Percentiles rank a stretch among this genome's conserved stretches.
Conservation (phyloP, 2,888 invertebrate genomes). For the Octonoba sinensis region DNA sequence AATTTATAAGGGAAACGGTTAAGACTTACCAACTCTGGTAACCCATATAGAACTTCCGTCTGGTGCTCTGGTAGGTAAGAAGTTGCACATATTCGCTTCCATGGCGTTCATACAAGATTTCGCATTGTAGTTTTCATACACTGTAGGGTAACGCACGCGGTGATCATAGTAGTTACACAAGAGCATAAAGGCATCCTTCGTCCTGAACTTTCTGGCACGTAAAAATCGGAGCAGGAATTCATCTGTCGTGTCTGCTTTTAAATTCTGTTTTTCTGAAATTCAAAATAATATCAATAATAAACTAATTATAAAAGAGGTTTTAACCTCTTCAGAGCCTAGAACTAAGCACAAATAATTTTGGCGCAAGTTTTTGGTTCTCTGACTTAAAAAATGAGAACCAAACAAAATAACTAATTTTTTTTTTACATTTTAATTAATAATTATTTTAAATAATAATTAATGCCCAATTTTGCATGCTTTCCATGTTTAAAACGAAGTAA, state of each 20-base stretch:
- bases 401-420: no score
- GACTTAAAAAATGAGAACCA: no score
- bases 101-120: background rate
- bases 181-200: background rate
- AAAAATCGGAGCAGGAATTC: slow-evolving; percentile 29
- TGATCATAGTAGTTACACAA: slow-evolving; percentile 31
- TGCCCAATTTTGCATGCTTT: no score
- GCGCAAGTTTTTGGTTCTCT: no score
- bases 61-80: slow-evolving; percentile 10
- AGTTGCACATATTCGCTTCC: slow-evolving; percentile 22
- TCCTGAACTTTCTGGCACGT: slow-evolving; percentile 22
- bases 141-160: background rate
- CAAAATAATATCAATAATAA: background rate
- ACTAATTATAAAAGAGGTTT: no score
- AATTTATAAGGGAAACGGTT: background rate
- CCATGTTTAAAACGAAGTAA: no score
- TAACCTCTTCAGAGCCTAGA: no score
- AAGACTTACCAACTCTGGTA: slow-evolving; percentile 24
- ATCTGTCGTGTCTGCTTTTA: background rate
- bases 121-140: slow-evolving; percentile 7
- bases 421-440: no score
- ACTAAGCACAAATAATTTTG: no score
- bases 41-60: slow-evolving; percentile 35
- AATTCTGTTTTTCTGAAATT: slow-evolving; percentile 20
- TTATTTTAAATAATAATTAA: no score